phyloP scores from a whole-genome alignment of 2,888 invertebrate species.

The Geophilus truncorum region DNA sequence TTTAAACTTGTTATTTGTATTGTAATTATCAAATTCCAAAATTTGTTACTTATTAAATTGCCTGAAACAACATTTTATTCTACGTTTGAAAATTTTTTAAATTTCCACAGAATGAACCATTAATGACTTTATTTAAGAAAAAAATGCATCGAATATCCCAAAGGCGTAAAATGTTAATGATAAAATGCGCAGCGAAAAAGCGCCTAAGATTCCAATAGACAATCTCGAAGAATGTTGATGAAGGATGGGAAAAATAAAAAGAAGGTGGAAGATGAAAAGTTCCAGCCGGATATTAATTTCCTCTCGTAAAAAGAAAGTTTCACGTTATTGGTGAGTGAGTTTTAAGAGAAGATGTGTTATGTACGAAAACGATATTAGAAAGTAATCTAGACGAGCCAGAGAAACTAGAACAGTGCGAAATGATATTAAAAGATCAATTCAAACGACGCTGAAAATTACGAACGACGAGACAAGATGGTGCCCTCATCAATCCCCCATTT shows the following conservation, averaged over 20 bases:
- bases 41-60: too few relatives aligned
- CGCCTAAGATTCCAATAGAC: background rate
- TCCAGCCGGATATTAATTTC: conserved; percentile 11
- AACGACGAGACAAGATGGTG: background rate
- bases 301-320: background rate
- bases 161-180: background rate
- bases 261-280: background rate
- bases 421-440: background rate
- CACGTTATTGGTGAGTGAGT: background rate
- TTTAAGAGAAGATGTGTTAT: background rate
- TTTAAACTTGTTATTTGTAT: too few relatives aligned
- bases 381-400: background rate
- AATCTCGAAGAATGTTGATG: background rate
- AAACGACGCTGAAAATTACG: background rate
- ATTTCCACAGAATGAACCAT: too few relatives aligned
- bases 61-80: too few relatives aligned
- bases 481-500: conserved; percentile 12
- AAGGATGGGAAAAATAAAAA: background rate
- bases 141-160: background rate
- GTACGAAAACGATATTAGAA: background rate
- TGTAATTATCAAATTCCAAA: too few relatives aligned
- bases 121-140: background rate
- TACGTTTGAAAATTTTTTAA: too few relatives aligned
- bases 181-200: background rate
- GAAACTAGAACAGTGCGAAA: background rate